These are phyloP conservation scores for Osmerus eperlanus DNA, from an alignment of 2,113 vertebrate genomes.

Conservation along the genomic window DNA sequence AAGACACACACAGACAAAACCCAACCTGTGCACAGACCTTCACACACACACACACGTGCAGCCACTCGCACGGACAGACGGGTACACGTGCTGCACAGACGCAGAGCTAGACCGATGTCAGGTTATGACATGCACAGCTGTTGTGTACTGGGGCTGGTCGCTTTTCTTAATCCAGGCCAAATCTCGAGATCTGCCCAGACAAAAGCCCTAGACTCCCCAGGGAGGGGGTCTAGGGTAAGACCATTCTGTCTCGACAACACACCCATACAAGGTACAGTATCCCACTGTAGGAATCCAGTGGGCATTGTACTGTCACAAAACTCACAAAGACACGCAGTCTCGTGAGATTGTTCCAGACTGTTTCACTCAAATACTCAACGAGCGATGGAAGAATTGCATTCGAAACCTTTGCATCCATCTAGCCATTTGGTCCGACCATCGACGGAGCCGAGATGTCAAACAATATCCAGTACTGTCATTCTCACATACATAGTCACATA, in stretches of 20 bases:
- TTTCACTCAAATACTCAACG: no score
- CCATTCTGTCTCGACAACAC: no score
- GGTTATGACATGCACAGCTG: constrained; percentile 9
- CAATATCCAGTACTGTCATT: background rate
- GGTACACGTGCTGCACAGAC: background rate
- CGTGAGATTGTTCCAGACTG: no score
- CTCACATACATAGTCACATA: background rate
- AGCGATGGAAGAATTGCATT: no score
- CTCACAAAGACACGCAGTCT: no score
- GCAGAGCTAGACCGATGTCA: background rate
- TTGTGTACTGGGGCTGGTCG: no score
- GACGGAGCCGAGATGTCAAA: background rate
- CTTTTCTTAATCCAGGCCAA: no score
- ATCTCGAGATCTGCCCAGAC: background rate
- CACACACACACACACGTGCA: background rate
- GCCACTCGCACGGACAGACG: background rate
- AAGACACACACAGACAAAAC: background rate
- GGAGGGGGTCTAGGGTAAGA: no score
- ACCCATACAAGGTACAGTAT: no score
- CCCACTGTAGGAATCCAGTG: background rate
- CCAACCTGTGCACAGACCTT: background rate
- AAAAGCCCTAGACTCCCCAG: background rate
- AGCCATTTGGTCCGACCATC: background rate
- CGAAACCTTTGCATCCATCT: no score
- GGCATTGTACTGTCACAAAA: no score